phyloP scores from a whole-genome alignment of 1,140 invertebrate species.

The Lerema accius region DNA sequence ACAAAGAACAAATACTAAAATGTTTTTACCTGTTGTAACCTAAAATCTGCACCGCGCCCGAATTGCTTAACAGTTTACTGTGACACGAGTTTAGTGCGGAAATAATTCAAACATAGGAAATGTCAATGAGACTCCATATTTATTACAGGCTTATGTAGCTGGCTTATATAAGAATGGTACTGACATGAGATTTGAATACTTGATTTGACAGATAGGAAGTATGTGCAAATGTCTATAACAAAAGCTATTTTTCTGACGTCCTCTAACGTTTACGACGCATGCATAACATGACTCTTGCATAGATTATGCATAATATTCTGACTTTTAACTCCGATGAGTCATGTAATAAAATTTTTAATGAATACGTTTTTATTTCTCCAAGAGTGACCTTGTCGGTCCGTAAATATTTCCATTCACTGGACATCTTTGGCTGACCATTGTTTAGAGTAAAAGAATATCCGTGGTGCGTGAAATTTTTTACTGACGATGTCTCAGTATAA shows the following conservation, averaged over 20 bases:
- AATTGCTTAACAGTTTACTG: no score
- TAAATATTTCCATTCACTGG: slow-evolving; percentile 54
- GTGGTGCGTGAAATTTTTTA: slow-evolving; percentile 67
- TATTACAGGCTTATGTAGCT: slow-evolving; percentile 14
- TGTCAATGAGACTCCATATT: slow-evolving; percentile 58
- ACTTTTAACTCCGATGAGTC: not conserved
- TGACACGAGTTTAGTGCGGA: no score
- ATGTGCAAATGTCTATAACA: not conserved
- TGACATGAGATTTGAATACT: slow-evolving; percentile 24
- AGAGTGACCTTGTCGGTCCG: slow-evolving; percentile 54
- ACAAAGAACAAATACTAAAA: no score
- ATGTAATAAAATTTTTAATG: slow-evolving; percentile 6
- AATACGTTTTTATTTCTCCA: not conserved
- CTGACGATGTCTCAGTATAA: slow-evolving; percentile 53
- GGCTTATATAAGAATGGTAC: slow-evolving; percentile 28
- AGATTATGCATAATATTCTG: not conserved
- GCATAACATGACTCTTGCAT: not conserved
- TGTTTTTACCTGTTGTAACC: no score
- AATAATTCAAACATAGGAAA: slow-evolving; percentile 30
- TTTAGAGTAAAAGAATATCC: slow-evolving; percentile 61
- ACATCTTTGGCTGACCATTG: slow-evolving; percentile 44
- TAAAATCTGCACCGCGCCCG: no score
- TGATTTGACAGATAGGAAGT: slow-evolving; percentile 18
- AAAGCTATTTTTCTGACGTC: not conserved
- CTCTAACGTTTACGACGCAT: not conserved